Percentiles rank a stretch among this genome's conserved stretches.
Conservation (phyloP, 2,113 vertebrate species). For the Anhinga anhinga region DNA sequence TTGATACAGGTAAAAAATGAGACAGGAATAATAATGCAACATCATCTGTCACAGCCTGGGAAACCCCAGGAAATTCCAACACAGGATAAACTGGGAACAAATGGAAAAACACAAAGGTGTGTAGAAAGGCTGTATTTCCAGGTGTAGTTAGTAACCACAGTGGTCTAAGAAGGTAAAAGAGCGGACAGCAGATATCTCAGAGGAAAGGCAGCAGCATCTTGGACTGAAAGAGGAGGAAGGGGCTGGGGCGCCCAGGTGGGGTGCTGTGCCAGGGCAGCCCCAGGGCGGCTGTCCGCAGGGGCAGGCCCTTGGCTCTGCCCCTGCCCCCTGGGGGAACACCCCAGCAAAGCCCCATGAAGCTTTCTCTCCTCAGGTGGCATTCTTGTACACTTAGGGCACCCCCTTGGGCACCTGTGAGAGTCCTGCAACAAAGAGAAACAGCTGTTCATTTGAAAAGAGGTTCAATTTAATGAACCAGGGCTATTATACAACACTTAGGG, state of each 20-base stretch:
- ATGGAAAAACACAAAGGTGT: background rate
- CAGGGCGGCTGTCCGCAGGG: background rate
- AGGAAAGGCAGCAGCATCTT: background rate
- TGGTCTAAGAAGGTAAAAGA: background rate
- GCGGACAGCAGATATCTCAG: background rate
- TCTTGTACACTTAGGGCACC: background rate
- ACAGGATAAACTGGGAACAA: background rate
- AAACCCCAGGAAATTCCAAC: background rate
- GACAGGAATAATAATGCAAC: background rate
- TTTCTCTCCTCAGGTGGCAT: background rate
- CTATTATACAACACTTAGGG: background rate
- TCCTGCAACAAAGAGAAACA: background rate
- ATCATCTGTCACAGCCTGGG: background rate
- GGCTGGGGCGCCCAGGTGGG: background rate
- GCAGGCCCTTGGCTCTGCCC: background rate
- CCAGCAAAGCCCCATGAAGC: background rate
- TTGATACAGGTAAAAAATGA: background rate
- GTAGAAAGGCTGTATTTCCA: background rate
- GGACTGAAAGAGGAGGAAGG: background rate
- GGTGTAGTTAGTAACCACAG: background rate
- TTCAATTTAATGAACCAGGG: background rate
- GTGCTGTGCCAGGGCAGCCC: background rate
- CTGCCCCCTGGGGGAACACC: rapidly evolving
- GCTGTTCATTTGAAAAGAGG: background rate
- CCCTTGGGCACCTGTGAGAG: background rate